Conservation (phyloP, 2,797 vertebrate species). For the Oophaga sylvatica region DNA sequence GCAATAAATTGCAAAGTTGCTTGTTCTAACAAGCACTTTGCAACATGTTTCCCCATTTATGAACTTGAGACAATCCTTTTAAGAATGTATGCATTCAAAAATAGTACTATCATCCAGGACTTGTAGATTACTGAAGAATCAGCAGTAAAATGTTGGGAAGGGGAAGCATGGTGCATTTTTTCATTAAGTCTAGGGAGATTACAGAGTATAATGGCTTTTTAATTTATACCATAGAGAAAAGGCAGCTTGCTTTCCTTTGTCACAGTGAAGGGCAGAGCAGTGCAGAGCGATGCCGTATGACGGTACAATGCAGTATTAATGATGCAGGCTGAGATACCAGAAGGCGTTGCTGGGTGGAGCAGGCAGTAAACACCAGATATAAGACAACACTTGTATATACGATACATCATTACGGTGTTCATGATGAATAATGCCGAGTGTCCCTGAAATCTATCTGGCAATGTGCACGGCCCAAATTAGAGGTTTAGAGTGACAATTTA, state of each 20-base stretch:
- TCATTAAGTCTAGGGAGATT: not conserved
- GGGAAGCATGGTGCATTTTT: not conserved
- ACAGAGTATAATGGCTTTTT: not conserved
- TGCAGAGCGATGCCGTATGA: not conserved
- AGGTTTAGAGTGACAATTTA: not conserved
- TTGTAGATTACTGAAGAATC: too few relatives aligned
- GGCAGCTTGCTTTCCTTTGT: not conserved
- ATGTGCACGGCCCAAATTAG: not conserved
- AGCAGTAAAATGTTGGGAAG: not conserved
- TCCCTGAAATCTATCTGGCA: not conserved
- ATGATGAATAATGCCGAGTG: not conserved
- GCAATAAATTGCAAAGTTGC: too few relatives aligned
- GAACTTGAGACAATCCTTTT: slow-evolving; percentile 1
- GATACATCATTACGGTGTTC: slow-evolving; percentile 5
- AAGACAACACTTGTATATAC: not conserved
- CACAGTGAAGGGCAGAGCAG: not conserved
- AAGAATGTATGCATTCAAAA: not conserved
- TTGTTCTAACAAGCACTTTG: too few relatives aligned
- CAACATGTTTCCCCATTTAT: not conserved
- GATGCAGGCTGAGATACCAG: not conserved
- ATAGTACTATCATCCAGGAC: too few relatives aligned
- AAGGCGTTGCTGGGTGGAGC: not conserved
- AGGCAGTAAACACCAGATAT: not conserved
- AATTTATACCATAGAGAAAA: slow-evolving; percentile 3
- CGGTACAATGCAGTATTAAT: slow-evolving; percentile 21